A percentile compares a stretch with the other conserved stretches of the same genome.
phyloP scores from a whole-genome alignment of 2,113 vertebrate genomes.

The Percina caprodes region DNA sequence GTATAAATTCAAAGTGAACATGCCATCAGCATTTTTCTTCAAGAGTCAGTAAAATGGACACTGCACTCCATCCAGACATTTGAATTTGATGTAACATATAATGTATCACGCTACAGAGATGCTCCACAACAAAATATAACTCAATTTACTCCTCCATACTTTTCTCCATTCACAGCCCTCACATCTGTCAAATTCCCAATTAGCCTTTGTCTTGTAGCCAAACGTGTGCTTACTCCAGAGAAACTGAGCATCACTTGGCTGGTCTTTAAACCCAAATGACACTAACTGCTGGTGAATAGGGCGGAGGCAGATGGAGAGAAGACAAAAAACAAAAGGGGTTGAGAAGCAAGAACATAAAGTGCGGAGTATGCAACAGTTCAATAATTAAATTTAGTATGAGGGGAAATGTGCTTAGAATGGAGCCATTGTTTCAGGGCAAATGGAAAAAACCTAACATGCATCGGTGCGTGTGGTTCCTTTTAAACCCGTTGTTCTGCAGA shows the following conservation, averaged over 20 bases:
- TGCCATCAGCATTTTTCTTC: background rate
- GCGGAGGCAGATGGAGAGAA: background rate
- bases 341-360: conserved; percentile 44
- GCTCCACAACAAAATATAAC: background rate
- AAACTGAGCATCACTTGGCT: conserved; percentile 13
- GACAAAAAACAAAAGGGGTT: conserved; percentile 34
- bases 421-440: conserved; percentile 66
- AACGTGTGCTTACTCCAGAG: background rate
- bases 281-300: conserved; percentile 21
- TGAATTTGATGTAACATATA: conserved; percentile 1
- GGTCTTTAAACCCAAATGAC: conserved; percentile 43
- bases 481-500: conserved; percentile 34
- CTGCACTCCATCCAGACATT: background rate
- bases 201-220: background rate
- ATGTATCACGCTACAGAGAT: background rate
- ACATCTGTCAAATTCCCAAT: conserved; percentile 13
- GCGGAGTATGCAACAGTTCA: conserved; percentile 30
- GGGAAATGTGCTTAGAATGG: conserved; percentile 61
- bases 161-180: background rate
- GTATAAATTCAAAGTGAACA: background rate
- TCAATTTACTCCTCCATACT: background rate
- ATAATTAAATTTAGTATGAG: conserved; percentile 57
- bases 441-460: conserved; percentile 65
- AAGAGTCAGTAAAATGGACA: background rate
- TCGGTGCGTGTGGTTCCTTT: conserved; percentile 51